A percentile compares a stretch with the other conserved stretches of the same genome.
Conservation (phyloP, 2,888 invertebrate genomes). For the Pseudococcus viburni region DNA sequence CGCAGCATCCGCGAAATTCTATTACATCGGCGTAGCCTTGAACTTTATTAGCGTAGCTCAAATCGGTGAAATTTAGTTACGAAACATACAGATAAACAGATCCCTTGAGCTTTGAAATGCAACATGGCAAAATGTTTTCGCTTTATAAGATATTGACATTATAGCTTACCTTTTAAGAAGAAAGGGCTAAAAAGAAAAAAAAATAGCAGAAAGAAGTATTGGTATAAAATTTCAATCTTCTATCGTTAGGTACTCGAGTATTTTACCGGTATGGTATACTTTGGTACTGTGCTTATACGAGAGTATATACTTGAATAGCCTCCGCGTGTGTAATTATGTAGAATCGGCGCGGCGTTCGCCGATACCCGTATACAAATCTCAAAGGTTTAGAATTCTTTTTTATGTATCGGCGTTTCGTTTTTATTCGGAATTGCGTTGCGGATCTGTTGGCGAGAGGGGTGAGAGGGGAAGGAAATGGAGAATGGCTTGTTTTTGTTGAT, state of each 20-base stretch:
- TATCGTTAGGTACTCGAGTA: neutral
- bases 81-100: slow-evolving; percentile 47
- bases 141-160: slow-evolving; percentile 42
- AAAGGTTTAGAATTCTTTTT: no score
- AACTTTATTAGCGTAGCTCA: slow-evolving; percentile 44
- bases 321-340: neutral
- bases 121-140: slow-evolving; percentile 45
- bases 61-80: slow-evolving; percentile 44
- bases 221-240: slow-evolving; percentile 42
- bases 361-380: no score
- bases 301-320: neutral
- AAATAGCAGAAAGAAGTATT: neutral
- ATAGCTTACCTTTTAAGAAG: slow-evolving; percentile 36
- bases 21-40: slow-evolving; percentile 31
- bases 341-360: no score
- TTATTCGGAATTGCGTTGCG: no score
- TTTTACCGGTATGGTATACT: neutral
- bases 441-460: no score
- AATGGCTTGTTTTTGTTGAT: no score
- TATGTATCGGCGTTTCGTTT: no score
- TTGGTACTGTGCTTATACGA: no score
- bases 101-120: slow-evolving; percentile 43
- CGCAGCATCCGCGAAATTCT: slow-evolving; percentile 38
- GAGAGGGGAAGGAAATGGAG: no score
- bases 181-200: neutral